A percentile compares a stretch with the other conserved stretches of the same genome.
Conservation (phyloP, 2,113 vertebrate species). For the Phaethornis superciliosus region DNA sequence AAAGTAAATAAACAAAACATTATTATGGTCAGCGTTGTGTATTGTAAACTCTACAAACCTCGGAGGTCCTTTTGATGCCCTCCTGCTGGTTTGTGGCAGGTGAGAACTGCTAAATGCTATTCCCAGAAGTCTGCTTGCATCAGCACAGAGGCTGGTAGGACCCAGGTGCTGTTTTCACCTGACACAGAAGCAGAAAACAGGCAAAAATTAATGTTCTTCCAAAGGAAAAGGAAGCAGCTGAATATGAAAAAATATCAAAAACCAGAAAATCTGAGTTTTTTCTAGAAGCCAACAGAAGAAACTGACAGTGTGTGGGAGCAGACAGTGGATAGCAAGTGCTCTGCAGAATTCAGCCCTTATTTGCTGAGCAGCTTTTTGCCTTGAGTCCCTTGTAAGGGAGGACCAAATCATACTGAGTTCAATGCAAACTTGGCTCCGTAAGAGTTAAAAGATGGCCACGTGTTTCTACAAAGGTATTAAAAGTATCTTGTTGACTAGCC, state of each 20-base stretch:
- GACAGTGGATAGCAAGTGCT: not conserved
- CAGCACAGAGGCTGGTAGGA: not conserved
- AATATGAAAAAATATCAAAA: not conserved
- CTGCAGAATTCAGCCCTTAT: not conserved
- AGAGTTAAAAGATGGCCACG: not conserved
- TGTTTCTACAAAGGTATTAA: slow-evolving; percentile 10
- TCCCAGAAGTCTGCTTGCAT: not conserved
- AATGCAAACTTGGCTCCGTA: not conserved
- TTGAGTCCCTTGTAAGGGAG: not conserved
- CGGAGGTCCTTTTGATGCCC: not conserved
- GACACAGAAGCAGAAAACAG: not conserved
- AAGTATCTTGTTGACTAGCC: not conserved
- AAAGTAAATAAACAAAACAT: slow-evolving; percentile 6
- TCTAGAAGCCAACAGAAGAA: not conserved
- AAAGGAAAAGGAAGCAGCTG: slow-evolving; percentile 1
- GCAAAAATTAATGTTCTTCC: not conserved
- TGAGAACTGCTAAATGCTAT: not conserved
- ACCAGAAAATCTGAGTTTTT: not conserved
- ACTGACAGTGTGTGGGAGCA: not conserved
- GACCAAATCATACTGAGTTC: not conserved
- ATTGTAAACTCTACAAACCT: not conserved
- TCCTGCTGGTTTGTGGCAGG: not conserved
- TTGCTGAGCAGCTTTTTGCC: not conserved
- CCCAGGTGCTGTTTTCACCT: not conserved
- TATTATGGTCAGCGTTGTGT: not conserved